Evolutionary conservation across 2,888 invertebrate species (phyloP), one percentile per base, ranked within the genome.

Genomic region (Sphaeridia pumilis): DNA sequence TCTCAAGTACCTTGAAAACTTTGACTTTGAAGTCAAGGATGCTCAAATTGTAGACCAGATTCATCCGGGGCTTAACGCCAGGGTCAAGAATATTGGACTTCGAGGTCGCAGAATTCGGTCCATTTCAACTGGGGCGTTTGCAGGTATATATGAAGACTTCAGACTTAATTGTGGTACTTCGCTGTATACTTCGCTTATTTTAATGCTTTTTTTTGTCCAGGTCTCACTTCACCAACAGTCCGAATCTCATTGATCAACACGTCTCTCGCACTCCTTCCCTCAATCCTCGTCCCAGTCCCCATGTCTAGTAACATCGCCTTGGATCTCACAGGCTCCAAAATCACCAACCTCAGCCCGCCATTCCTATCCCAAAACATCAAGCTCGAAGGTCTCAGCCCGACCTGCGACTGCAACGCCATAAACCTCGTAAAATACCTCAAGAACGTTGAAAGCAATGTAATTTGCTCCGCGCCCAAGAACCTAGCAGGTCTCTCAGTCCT

Each of bases 1-100:
- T 59, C 72, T 89, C 65, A 77, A 81, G 1, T 81, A 82, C 0
- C 70, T 90, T 38, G 83, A 88, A 70, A 75, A 73, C 59, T 72
- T 90, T 12, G 86, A 88, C 58, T 79, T 90, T 49, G 92, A 92
- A 73, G 80, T 89, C 0, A 90, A 89, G 69, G 89, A 90, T 63
- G 75, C 84, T 0, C 49, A 49, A 38, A 65, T 65, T 41, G 82
- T 83, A 44, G 87, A 88, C 66, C 87, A 89, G 67, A 72, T 89
- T 36, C 83, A 84, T 64, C 78, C 85, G 0, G 61, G 61, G 17
- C 49, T 65, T 5, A 63, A 60, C 42, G 51, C 63, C 4, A 42
- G 65, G 31, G 56, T 60, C 4, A 59, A 61, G 28, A 49, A 52
- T 20, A 63, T 65, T 51, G 65, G 65, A 4, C 31, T 65, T 12